Evolutionary conservation across 2,888 invertebrate species (phyloP), one percentile per base, ranked within the genome.

Genomic region (Horisme vitalbata): DNA sequence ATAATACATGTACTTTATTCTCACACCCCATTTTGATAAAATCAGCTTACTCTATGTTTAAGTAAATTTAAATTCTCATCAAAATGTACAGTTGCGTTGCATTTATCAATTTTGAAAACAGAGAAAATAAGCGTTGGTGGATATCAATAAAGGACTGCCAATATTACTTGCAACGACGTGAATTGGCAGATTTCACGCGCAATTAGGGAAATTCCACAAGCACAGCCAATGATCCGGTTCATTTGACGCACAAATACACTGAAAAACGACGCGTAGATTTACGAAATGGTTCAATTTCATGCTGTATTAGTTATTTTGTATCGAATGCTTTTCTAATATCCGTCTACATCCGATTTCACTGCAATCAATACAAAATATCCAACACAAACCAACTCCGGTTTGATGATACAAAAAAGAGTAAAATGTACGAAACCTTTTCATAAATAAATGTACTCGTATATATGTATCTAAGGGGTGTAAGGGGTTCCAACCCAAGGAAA

Each of bases 141-240:
- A 13, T 9, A 24, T 34, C 12, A 45, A 34, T 30, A 23, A 18
- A 43, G 5, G 35, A 27, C 30, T 21, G 14, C 24, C 34, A 6
- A 41, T 37, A 41, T n/a, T 23, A 37, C 33, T 30, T 43, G 48
- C 48, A 41, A 2, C 8, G 31, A 32, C 44, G 49, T 27, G 36
- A 44, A 45, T 39, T 18, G 39, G 36, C 20, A 44, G 43, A 52
- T 47, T 52, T 52, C 44, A 52, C 52, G 52, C 47, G 18, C 52
- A 52, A 52, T 52, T 52, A 47, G 39, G 39, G 47, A 46, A 51
- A 44, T 52, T 44, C 44, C 39, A 47, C 44, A 39, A 43, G 44
- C 44, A 44, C 10, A 44, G 10, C 24, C 44, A 52, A 52, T 52
- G 44, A 52, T 44, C 32, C 39, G 47, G 52, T 39, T 52, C 52